Percentiles rank a stretch among this genome's conserved stretches.
These are phyloP conservation scores for Scaptodrosophila lebanonensis DNA, from an alignment of 1,140 invertebrate genomes.

Conservation along the genomic window DNA sequence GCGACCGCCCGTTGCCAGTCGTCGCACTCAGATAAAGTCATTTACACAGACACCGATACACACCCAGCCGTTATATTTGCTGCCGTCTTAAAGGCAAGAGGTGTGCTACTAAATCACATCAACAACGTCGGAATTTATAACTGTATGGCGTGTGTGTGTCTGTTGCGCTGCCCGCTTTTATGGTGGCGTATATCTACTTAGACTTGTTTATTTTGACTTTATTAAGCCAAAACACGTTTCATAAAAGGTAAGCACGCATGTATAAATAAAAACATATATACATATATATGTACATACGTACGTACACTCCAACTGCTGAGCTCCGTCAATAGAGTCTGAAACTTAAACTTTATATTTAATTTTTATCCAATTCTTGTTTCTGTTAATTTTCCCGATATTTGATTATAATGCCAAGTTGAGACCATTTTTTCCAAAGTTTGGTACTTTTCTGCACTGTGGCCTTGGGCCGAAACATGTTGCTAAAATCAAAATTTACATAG, in stretches of 20 bases:
- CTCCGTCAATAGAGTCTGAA: too few species aligned
- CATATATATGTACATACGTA: too few species aligned
- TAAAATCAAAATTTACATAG: too few species aligned
- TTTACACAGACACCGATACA: constrained; percentile 44
- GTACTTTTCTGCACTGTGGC: too few species aligned
- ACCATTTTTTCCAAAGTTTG: too few species aligned
- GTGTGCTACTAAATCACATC: constrained; percentile 74
- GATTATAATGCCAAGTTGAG: too few species aligned
- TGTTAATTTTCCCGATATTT: too few species aligned
- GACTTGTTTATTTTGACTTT: constrained; percentile 68
- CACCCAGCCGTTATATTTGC: constrained; percentile 56
- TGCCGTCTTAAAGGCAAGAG: constrained; percentile 70
- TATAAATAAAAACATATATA: constrained; percentile 61
- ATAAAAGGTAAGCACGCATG: constrained; percentile 67
- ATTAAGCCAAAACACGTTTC: constrained; percentile 73
- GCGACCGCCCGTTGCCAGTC: constrained; percentile 37
- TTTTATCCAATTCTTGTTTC: too few species aligned
- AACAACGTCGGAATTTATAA: constrained; percentile 72
- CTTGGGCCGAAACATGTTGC: too few species aligned
- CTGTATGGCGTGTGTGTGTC: constrained; percentile 38
- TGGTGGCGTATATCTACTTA: constrained; percentile 68
- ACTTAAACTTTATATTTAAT: too few species aligned
- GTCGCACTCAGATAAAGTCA: constrained; percentile 54
- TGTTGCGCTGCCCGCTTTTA: constrained; percentile 59
- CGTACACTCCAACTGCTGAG: too few species aligned